Evolutionary conservation across 2,113 vertebrate genomes (phyloP).

Genomic region (Mesocricetus auratus): DNA sequence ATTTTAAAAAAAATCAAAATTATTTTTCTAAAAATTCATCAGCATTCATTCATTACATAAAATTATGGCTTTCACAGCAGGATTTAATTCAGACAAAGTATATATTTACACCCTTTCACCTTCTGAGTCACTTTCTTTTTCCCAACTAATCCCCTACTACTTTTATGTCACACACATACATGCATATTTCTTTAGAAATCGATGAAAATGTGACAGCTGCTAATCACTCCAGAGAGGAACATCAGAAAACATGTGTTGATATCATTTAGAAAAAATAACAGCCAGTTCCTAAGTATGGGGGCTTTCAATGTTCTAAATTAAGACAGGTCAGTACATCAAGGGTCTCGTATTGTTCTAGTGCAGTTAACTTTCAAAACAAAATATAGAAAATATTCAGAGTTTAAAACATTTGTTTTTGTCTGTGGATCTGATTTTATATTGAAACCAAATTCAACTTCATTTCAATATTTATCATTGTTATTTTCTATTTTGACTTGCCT

Average conservation of each 20-base stretch:
- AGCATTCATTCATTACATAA: not conserved
- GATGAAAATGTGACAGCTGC: not conserved
- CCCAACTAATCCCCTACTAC: not conserved
- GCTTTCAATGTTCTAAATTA: not conserved
- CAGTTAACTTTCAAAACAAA: not conserved
- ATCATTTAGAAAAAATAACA: not conserved
- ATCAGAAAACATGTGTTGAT: not conserved
- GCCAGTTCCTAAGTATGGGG: not conserved
- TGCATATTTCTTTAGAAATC: not conserved
- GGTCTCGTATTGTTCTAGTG: not conserved
- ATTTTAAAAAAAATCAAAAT: not conserved
- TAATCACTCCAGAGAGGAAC: not conserved
- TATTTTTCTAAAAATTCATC: not conserved
- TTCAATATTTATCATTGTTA: not conserved
- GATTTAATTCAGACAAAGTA: not conserved
- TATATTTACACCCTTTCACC: not conserved
- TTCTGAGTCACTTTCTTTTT: not conserved
- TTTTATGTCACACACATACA: not conserved
- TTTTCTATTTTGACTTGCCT: not conserved
- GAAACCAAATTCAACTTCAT: not conserved
- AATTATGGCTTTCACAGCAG: not conserved
- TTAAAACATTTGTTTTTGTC: not conserved
- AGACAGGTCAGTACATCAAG: not conserved
- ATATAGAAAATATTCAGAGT: not conserved
- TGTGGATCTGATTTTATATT: not conserved